These are phyloP conservation scores for Odobenus rosmarus DNA, from an alignment of 2,113 vertebrate species.

Conservation along the genomic window DNA sequence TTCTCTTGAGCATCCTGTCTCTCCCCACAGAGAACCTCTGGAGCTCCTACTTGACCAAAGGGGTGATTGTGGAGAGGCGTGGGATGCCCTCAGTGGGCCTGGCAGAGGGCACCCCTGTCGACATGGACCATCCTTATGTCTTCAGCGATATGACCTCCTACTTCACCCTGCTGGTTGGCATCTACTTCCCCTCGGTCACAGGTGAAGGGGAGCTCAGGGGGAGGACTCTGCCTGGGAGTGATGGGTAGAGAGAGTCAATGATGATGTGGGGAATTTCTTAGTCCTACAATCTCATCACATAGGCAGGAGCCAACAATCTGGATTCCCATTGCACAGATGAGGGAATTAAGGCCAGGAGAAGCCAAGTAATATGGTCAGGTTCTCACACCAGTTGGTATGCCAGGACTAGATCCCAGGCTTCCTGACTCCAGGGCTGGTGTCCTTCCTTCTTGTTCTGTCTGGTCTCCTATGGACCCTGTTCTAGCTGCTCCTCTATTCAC, in stretches of 20 bases:
- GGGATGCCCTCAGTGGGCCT: constrained; percentile 83
- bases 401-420: neutral
- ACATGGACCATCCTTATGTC: constrained; percentile 94
- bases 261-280: neutral
- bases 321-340: neutral
- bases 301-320: neutral
- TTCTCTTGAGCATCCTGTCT: neutral
- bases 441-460: neutral
- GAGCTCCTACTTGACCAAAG: constrained; percentile 94
- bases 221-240: neutral
- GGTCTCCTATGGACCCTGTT: neutral
- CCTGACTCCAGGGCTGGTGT: neutral
- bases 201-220: constrained; percentile 85
- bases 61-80: constrained; percentile 89
- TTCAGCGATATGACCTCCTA: constrained; percentile 97
- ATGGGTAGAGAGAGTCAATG: neutral
- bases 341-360: neutral
- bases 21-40: constrained; percentile 93
- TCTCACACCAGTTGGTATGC: neutral
- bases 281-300: neutral
- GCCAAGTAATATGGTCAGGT: neutral
- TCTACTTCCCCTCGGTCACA: constrained; percentile 99
- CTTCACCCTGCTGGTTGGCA: constrained; percentile 97
- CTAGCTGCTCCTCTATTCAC: constrained; percentile 54
- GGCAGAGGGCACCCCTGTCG: constrained; percentile 82